Evolutionary conservation across 2,797 vertebrate genomes (phyloP).

Genomic region (Schizopygopsis pylzovi): DNA sequence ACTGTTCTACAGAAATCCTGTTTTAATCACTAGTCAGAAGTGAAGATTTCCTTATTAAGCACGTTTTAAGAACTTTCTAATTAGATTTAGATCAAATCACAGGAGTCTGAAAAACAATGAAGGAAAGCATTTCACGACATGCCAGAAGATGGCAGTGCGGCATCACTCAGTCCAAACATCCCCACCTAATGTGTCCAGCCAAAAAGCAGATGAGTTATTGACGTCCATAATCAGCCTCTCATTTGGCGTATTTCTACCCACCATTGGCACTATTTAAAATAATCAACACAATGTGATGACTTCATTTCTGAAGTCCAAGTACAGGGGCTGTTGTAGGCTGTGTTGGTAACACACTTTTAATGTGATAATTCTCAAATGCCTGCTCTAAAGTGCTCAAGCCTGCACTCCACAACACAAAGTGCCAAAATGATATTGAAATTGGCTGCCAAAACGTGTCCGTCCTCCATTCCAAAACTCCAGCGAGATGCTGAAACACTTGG

Average conservation of each 20-base stretch:
- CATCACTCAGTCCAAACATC: constrained; percentile 68
- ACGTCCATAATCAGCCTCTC: constrained; percentile 66
- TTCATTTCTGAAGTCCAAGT: constrained; percentile 62
- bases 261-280: constrained; percentile 64
- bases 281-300: constrained; percentile 65
- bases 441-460: constrained; percentile 55
- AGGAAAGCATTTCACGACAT: constrained; percentile 52
- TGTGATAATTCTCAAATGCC: constrained; percentile 65
- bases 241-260: constrained; percentile 62
- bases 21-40: neutral
- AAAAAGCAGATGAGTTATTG: constrained; percentile 73
- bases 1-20: neutral
- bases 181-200: constrained; percentile 62
- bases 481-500: constrained; percentile 55
- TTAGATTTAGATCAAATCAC: constrained; percentile 32
- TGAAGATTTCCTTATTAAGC: neutral
- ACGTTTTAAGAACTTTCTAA: constrained; percentile 6
- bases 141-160: constrained; percentile 83
- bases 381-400: constrained; percentile 59
- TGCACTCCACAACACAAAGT: constrained; percentile 58
- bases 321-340: constrained; percentile 61
- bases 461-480: constrained; percentile 49
- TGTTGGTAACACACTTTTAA: constrained; percentile 66
- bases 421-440: constrained; percentile 63
- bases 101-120: constrained; percentile 26